Percentiles rank a stretch among this genome's conserved stretches.
Conservation (phyloP, 2,888 invertebrate species). For the Ormyrus nitidulus region DNA sequence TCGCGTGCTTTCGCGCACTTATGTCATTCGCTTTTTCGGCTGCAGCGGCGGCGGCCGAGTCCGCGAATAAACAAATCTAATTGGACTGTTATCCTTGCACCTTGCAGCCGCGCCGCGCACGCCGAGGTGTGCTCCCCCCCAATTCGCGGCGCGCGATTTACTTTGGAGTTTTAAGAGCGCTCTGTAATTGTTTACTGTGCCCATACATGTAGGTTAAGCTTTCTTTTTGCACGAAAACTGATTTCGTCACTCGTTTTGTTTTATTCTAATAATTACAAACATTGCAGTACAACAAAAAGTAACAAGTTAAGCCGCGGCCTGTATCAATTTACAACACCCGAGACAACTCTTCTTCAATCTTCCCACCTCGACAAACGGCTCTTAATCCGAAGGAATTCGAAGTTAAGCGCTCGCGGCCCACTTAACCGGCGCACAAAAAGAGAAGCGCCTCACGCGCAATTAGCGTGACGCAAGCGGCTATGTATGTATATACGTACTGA, state of each 20-base stretch:
- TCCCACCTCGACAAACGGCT: background rate
- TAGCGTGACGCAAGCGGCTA: background rate
- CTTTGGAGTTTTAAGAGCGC: too few species aligned
- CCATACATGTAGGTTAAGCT: too few species aligned
- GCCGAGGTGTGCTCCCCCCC: too few species aligned
- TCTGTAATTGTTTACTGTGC: too few species aligned
- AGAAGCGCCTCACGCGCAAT: background rate
- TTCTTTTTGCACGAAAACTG: too few species aligned
- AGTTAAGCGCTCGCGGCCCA: background rate
- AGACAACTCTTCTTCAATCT: too few species aligned
- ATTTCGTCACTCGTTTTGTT: too few species aligned
- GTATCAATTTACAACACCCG: too few species aligned
- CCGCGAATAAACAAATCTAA: background rate
- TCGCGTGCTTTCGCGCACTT: slow-evolving; percentile 3
- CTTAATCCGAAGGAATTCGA: background rate
- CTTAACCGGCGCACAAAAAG: background rate
- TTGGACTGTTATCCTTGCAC: slow-evolving; percentile 2
- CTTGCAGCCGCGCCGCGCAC: background rate
- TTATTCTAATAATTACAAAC: too few species aligned
- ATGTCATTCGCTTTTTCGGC: background rate
- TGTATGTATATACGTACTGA: slow-evolving; percentile 20
- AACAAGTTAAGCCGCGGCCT: too few species aligned
- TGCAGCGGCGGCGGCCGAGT: background rate
- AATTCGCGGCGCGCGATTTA: too few species aligned
- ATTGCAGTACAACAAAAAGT: too few species aligned